phyloP scores from a whole-genome alignment of 2,797 vertebrate genomes.

The Tarsius wallacei region DNA sequence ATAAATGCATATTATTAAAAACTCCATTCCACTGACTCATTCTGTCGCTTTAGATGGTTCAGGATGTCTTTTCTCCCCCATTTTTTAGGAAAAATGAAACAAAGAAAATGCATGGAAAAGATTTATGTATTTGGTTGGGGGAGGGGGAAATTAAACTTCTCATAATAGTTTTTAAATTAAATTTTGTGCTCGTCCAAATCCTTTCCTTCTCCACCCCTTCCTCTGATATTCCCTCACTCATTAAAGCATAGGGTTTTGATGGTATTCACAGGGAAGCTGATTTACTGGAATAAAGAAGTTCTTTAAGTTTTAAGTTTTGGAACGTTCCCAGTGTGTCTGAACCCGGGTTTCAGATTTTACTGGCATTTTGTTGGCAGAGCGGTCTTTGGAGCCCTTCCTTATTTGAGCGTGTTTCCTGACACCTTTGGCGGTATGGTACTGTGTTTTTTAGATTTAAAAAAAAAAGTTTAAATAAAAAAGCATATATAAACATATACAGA shows the following conservation, averaged over 20 bases:
- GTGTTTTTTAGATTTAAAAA: slow-evolving; percentile 83
- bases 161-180: slow-evolving; percentile 88
- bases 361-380: slow-evolving; percentile 91
- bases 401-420: slow-evolving; percentile 90
- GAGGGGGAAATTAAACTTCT: slow-evolving; percentile 82
- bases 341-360: slow-evolving; percentile 90
- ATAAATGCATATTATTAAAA: slow-evolving; percentile 7
- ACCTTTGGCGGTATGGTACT: slow-evolving; percentile 88
- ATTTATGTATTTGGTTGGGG: slow-evolving; percentile 83
- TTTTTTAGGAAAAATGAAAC: slow-evolving; percentile 36
- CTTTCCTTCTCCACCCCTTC: slow-evolving; percentile 84
- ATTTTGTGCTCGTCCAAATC: slow-evolving; percentile 80
- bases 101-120: slow-evolving; percentile 74
- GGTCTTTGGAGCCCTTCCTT: slow-evolving; percentile 87
- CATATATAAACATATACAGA: slow-evolving; percentile 82
- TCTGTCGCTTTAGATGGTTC: background rate
- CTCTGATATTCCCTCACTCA: slow-evolving; percentile 87
- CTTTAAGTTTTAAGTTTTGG: slow-evolving; percentile 91
- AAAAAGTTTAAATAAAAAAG: slow-evolving; percentile 82
- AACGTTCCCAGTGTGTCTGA: slow-evolving; percentile 90
- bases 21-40: no score
- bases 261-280: slow-evolving; percentile 91
- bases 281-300: slow-evolving; percentile 91
- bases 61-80: background rate
- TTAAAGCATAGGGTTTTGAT: slow-evolving; percentile 88